A percentile compares a stretch with the other conserved stretches of the same genome.
These are phyloP conservation scores for Crotalus viridis DNA, from an alignment of 2,113 vertebrate species.

Conservation along the genomic window DNA sequence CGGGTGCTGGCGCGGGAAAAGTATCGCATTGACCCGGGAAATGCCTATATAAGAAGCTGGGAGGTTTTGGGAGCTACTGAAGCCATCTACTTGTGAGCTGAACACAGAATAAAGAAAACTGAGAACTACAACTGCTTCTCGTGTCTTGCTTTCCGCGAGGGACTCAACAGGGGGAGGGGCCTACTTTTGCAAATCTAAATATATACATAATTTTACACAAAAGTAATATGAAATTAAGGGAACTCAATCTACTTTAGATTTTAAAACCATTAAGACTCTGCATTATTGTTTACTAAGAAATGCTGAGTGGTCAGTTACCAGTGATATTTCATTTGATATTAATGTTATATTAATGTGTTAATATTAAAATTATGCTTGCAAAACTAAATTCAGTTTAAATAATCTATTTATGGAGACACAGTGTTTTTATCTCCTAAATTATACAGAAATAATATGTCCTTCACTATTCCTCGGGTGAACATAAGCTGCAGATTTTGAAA, in stretches of 20 bases:
- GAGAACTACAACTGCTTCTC: no score
- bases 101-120: no score
- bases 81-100: no score
- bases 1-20: no score
- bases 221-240: background rate
- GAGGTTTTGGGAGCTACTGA: no score
- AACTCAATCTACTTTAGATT: background rate
- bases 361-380: background rate
- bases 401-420: background rate
- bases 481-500: background rate
- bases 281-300: background rate
- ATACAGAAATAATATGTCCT: background rate
- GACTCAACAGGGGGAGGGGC: background rate
- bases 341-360: background rate
- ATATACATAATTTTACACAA: background rate
- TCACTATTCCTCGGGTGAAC: background rate
- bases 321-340: background rate
- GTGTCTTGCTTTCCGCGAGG: no score
- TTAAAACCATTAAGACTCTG: background rate
- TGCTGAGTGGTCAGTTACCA: background rate
- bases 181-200: background rate
- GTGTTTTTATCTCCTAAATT: background rate
- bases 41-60: no score
- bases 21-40: no score
- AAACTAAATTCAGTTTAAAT: background rate